Evolutionary conservation across 1,140 invertebrate genomes (phyloP).

Genomic region (Pogonus chalceus): DNA sequence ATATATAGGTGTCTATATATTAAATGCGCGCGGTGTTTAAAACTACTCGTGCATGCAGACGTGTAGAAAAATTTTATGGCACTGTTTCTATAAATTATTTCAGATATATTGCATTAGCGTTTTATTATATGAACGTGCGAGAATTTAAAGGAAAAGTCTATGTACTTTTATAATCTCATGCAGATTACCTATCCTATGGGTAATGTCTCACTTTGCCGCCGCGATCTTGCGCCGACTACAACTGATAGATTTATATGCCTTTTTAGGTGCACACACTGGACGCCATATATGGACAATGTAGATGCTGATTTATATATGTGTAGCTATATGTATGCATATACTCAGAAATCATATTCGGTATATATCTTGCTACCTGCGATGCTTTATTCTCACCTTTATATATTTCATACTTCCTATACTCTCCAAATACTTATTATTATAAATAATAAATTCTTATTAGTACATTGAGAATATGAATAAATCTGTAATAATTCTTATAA

Average conservation of each 20-base stretch:
- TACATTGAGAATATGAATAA: too few species aligned
- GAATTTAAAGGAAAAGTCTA: slow-evolving; percentile 1
- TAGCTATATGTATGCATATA: neutral
- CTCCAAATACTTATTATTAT: too few species aligned
- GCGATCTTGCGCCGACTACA: neutral
- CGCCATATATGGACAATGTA: slow-evolving; percentile 3
- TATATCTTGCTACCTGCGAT: neutral
- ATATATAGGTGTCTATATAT: neutral
- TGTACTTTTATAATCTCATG: neutral
- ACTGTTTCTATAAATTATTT: slow-evolving; percentile 8
- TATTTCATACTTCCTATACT: too few species aligned
- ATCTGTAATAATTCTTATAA: too few species aligned
- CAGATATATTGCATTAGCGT: slow-evolving; percentile 6
- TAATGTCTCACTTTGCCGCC: neutral
- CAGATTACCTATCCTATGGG: slow-evolving; percentile 6
- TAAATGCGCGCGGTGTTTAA: neutral
- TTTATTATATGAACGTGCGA: slow-evolving; percentile 5
- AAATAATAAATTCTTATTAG: too few species aligned
- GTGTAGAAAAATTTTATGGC: slow-evolving; percentile 1
- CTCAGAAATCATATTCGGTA: neutral
- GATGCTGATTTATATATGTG: slow-evolving; percentile 1
- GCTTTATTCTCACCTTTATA: too few species aligned
- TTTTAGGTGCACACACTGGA: neutral
- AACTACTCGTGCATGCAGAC: slow-evolving; percentile 4
- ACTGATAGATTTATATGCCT: slow-evolving; percentile 5